Base-by-base conservation (phyloP, 2,888 invertebrate species). In the Platypus cylindrus region DNA sequence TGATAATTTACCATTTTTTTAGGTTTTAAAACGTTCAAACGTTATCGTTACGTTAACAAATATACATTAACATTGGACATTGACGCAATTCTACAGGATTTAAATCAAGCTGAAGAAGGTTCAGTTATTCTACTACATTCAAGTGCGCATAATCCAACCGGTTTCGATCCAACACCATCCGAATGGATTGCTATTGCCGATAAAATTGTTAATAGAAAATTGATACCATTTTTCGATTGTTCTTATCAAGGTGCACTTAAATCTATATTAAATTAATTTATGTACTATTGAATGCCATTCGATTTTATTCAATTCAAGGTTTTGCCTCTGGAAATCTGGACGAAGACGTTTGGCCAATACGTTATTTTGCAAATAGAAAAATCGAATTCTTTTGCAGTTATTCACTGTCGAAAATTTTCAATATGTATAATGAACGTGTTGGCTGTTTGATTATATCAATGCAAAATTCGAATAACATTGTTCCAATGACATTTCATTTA, bases 331-430 rank as follows among this genome's bases (percentile, higher is more conserved):
- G 77, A 22, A 67, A 71, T 51, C 63, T 68, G 15, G 64, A 67
- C 40, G 56, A 56, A 20, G 78, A 79, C 57, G 75, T 75, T 1
- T 65, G 60, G 45, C 71, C 75, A 32, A 63, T 78, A 2, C 33
- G 45, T 7, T 56, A 64, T 39, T 78, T 78, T 50, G 48, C 73
- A 32, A 57, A 67, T 29, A 69, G 73, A 44, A 73, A 73, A 3
- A 56, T 75, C 20, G 65, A 65, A 16, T 59, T 76, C 29, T 62
- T 70, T 3, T 38, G 40, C 14, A 31, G 25, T 9, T 75, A 76
- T 53, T 73, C 73, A 2, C 78, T 67, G 55, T 71, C 76, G 37
- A 76, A 76, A 54, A 76, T 74, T 54, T 73, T 78, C 73, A 76
- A 33, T 2, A 60, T 78, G 3, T 76, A 76, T 57, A 74, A 74